Percentiles rank a stretch among this genome's conserved stretches.
Evolutionary conservation across 2,113 vertebrate genomes (phyloP).

Genomic region (Elanus axillaris): DNA sequence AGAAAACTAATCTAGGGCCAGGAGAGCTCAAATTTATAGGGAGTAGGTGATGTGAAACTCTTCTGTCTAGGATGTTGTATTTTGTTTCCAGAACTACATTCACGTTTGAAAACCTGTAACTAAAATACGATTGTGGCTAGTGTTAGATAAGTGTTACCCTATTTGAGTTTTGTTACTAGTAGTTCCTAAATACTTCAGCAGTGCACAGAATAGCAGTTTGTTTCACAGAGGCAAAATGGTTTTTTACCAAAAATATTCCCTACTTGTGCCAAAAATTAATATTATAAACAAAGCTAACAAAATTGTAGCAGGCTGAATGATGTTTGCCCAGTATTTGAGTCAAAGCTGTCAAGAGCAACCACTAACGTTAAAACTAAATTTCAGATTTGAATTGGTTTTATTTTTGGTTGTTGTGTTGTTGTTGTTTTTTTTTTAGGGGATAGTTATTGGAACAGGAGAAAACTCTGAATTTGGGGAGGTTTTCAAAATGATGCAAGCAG

Average conservation of each 20-base stretch:
- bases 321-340: not conserved
- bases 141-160: not conserved
- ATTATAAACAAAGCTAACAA: not conserved
- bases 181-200: not conserved
- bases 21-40: not conserved
- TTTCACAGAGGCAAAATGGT: not conserved
- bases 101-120: not conserved
- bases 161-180: not conserved
- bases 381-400: not conserved
- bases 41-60: not conserved
- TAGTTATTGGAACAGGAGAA: constrained; percentile 97
- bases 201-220: not conserved
- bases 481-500: constrained; percentile 99
- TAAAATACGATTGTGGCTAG: not conserved
- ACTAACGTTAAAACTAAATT: not conserved
- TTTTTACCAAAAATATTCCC: not conserved
- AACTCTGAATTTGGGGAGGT: constrained; percentile 97
- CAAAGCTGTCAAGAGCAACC: not conserved
- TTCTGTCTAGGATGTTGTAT: not conserved
- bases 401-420: not conserved
- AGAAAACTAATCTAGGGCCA: not conserved
- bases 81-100: not conserved
- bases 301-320: not conserved
- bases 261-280: not conserved
- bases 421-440: constrained; percentile 76